phyloP scores from a whole-genome alignment of 1,140 invertebrate species.

The Amphibalanus amphitrite region DNA sequence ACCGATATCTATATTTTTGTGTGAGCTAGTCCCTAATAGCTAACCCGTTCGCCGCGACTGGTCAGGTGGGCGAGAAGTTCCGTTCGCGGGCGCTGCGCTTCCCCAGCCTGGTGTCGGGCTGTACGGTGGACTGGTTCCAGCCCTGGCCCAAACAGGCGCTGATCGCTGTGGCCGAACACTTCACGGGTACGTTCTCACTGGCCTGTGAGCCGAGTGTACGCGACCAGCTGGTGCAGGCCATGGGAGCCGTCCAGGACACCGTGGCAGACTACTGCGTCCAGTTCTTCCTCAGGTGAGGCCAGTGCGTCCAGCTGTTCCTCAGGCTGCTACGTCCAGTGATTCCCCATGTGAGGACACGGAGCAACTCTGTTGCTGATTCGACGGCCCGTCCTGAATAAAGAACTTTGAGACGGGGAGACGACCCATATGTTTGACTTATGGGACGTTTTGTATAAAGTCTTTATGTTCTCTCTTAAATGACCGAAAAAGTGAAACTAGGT shows the following conservation, averaged over 20 bases:
- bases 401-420: too few relatives aligned
- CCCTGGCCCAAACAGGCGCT: conserved; percentile 92
- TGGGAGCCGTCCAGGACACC: conserved; percentile 85
- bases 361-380: too few relatives aligned
- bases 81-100: conserved; percentile 63
- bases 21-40: too few relatives aligned
- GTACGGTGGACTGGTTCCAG: conserved; percentile 95
- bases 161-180: conserved; percentile 82
- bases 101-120: conserved; percentile 83
- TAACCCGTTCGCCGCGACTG: too few relatives aligned
- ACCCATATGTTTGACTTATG: too few relatives aligned
- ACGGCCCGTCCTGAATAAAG: conserved; percentile 11
- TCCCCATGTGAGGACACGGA: too few relatives aligned
- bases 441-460: too few relatives aligned
- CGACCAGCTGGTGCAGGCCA: conserved; percentile 61
- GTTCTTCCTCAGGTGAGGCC: conserved; percentile 74
- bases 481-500: too few relatives aligned
- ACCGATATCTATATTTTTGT: too few relatives aligned
- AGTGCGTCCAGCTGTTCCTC: too few relatives aligned
- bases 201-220: conserved; percentile 69
- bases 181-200: conserved; percentile 73
- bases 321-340: too few relatives aligned
- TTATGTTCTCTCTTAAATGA: too few relatives aligned
- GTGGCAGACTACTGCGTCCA: conserved; percentile 71
- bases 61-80: conserved; percentile 48